Evolutionary conservation across 2,113 vertebrate genomes (phyloP).

Genomic region (Zosterops hypoxanthus): DNA sequence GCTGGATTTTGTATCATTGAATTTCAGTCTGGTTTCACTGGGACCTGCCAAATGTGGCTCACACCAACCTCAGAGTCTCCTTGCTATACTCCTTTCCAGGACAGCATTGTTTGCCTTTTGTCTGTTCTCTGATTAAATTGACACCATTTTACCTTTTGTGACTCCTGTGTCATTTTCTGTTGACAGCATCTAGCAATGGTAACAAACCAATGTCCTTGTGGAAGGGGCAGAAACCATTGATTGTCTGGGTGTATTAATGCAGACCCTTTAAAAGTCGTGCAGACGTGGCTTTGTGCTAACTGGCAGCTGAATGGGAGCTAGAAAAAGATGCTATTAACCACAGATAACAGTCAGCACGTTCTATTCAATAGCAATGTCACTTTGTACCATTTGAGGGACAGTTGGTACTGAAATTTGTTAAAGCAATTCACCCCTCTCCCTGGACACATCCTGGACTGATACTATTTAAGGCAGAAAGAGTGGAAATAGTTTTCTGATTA

Average conservation of each 20-base stretch:
- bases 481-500: slow-evolving; percentile 38
- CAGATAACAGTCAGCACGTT: slow-evolving; percentile 75
- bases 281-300: slow-evolving; percentile 75
- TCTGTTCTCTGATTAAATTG: slow-evolving; percentile 81
- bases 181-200: slow-evolving; percentile 75
- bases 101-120: slow-evolving; percentile 75
- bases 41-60: slow-evolving; percentile 64
- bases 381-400: slow-evolving; percentile 65
- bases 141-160: slow-evolving; percentile 78
- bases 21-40: slow-evolving; percentile 72
- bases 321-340: slow-evolving; percentile 76
- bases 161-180: slow-evolving; percentile 79
- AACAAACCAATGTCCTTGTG: slow-evolving; percentile 77
- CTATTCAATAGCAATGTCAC: slow-evolving; percentile 79
- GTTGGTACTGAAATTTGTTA: slow-evolving; percentile 46
- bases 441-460: neutral
- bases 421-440: slow-evolving; percentile 51
- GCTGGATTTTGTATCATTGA: slow-evolving; percentile 63
- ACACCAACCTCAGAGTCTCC: slow-evolving; percentile 71
- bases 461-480: slow-evolving; percentile 65
- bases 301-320: slow-evolving; percentile 74
- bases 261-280: slow-evolving; percentile 74
- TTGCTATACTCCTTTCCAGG: slow-evolving; percentile 65
- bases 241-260: slow-evolving; percentile 80
- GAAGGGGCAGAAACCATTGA: slow-evolving; percentile 77